These are phyloP conservation scores for Heptranchias perlo DNA, from an alignment of 2,113 vertebrate species.

Conservation along the genomic window DNA sequence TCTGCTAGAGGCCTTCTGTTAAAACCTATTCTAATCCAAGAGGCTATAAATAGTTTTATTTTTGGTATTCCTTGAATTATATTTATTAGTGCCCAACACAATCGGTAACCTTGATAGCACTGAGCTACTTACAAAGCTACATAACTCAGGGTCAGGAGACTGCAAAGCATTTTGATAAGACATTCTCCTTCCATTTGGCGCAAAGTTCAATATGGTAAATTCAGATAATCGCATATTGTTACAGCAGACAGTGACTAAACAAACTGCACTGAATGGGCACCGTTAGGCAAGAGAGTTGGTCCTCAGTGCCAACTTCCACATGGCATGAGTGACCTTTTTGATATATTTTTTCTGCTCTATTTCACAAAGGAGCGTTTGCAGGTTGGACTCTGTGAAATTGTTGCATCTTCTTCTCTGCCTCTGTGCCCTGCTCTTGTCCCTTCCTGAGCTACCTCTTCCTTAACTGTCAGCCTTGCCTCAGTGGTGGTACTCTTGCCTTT, in stretches of 20 bases:
- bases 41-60: background rate
- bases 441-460: background rate
- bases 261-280: background rate
- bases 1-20: background rate
- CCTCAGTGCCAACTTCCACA: background rate
- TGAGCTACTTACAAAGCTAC: background rate
- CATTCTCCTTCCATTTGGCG: background rate
- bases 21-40: background rate
- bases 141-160: background rate
- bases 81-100: background rate
- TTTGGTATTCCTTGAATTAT: background rate
- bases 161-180: background rate
- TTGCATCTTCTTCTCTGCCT: background rate
- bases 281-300: background rate
- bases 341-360: background rate
- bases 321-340: background rate
- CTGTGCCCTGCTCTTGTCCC: background rate
- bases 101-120: background rate
- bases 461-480: background rate
- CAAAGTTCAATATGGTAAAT: background rate
- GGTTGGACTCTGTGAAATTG: background rate
- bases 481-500: background rate
- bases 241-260: background rate
- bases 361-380: background rate
- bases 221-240: background rate